These are phyloP conservation scores for Malurus alboscapulatus DNA, from an alignment of 2,113 vertebrate species.

Conservation along the genomic window DNA sequence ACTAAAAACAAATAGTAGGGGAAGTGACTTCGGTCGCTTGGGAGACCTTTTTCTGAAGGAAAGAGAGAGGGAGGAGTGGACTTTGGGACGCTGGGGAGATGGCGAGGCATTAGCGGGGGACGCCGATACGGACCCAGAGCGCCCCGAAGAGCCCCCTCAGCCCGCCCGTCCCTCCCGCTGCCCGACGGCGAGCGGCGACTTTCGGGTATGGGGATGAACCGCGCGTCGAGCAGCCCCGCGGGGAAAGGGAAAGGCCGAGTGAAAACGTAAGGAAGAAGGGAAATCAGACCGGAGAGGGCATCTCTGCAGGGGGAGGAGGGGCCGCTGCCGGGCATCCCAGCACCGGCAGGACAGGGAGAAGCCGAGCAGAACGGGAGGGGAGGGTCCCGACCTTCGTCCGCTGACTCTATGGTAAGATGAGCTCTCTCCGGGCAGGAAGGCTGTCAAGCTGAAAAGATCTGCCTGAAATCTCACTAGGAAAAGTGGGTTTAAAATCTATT, in stretches of 20 bases:
- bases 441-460: background rate
- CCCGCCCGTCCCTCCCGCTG: background rate
- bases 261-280: background rate
- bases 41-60: background rate
- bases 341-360: background rate
- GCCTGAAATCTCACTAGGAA: background rate
- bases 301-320: background rate
- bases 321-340: background rate
- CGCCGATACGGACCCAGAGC: background rate
- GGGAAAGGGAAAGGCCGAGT: background rate
- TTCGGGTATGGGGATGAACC: background rate
- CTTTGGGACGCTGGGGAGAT: background rate
- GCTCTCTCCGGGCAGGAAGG: background rate
- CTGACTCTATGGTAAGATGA: background rate
- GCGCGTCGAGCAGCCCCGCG: background rate
- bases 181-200: background rate
- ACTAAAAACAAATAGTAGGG: background rate
- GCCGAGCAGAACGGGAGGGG: too few relatives aligned
- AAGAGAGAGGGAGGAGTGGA: background rate
- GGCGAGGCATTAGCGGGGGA: too few relatives aligned
- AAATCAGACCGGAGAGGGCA: background rate
- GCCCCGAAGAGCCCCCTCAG: background rate
- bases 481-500: background rate
- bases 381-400: background rate
- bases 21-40: background rate